Base-by-base conservation (phyloP, 1,140 invertebrate genomes). In the Xylocopa sonorina region DNA sequence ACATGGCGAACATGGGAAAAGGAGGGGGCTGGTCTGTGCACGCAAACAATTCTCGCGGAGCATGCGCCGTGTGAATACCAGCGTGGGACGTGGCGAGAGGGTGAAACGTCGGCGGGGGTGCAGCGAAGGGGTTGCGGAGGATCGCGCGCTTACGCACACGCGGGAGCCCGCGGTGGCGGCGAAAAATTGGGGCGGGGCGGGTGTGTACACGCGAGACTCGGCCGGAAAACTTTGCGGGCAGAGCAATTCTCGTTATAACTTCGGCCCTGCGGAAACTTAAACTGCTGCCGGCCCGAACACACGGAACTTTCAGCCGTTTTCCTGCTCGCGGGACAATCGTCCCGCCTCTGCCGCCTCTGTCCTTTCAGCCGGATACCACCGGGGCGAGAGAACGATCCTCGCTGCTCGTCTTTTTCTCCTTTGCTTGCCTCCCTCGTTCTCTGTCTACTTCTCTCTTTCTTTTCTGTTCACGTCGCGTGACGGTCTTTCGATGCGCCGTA, bases 231-330 rank as follows among this genome's bases (percentile, higher is more conserved):
- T 90, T 88, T 84, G 77, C 81, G 71, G 68, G 41, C 78, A 83
- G 81, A 89, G 85, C 87, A 89, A 89, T 90, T 88, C 88, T 90
- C 88, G 88, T 90, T 90, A 90, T 89, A 90, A 90, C 83, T 89
- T 89, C 57, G 83, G 50, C 75, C 72, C 82, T 53, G 72, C 27
- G 80, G 82, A 84, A 87, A 84, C 85, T 89, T 88, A 87, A 88
- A 89, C 84, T 87, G 83, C 86, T 80, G 80, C 80, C 78, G 77
- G 77, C 75, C n/a, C 79, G 79, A 86, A 85, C 83, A 86, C 80
- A 82, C 81, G 82, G 62, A 88, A 87, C 72, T 88, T 87, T 85
- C 57, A 68, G 74, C 55, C 80, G 80, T 75, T 85, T 82, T 82
- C 80, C 72, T 77, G 72, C 84, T 41, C 62, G n/a, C n/a, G 76